Conservation (phyloP, 2,797 vertebrate genomes). For the Cebuella pygmaea region DNA sequence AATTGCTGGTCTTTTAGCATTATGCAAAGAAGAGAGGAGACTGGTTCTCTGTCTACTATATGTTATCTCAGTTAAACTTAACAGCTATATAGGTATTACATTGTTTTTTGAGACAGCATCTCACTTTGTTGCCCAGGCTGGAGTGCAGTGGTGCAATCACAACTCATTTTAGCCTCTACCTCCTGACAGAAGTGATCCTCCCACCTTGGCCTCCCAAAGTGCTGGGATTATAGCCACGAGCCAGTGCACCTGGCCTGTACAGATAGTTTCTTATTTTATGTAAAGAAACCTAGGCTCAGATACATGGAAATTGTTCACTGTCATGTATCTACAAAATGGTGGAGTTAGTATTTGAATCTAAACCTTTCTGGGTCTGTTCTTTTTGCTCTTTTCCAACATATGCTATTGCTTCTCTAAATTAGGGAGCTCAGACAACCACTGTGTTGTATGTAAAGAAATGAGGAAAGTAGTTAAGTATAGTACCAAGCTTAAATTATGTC, state of each 20-base stretch:
- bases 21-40: slow-evolving; percentile 5
- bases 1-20: slow-evolving; percentile 19
- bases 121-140: neutral
- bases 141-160: too few relatives aligned
- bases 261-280: neutral
- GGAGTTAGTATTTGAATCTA: neutral
- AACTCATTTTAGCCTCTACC: too few relatives aligned
- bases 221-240: neutral
- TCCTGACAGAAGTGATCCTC: neutral
- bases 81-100: neutral
- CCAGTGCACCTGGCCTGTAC: neutral
- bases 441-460: neutral
- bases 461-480: neutral
- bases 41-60: neutral
- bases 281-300: slow-evolving; percentile 28
- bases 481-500: neutral
- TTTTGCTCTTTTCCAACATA: neutral
- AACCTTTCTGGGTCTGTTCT: neutral
- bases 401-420: neutral
- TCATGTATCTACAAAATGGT: neutral
- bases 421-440: neutral
- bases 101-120: neutral
- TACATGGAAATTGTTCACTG: slow-evolving; percentile 30
- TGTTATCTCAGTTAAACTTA: slow-evolving; percentile 29
- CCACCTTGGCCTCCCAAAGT: neutral